phyloP scores from a whole-genome alignment of 1,140 invertebrate genomes.

The Apis cerana region DNA sequence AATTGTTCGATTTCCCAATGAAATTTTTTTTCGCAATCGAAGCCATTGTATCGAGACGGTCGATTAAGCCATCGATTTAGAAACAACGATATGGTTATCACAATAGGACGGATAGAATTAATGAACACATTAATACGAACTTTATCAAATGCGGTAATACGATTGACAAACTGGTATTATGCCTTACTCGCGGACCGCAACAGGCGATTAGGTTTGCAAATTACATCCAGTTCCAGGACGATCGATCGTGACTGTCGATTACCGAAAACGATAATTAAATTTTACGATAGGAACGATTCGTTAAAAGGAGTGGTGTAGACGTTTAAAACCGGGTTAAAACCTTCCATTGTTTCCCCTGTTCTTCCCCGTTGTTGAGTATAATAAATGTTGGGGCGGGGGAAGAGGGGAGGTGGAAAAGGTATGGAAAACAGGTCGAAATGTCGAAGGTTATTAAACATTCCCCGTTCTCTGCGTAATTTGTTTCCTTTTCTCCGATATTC shows the following conservation, averaged over 20 bases:
- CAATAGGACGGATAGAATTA: constrained; percentile 33
- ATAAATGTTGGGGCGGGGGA: neutral
- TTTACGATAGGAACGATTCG: constrained; percentile 58
- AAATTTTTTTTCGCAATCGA: too few species aligned
- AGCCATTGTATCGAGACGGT: neutral
- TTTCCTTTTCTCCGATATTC: too few species aligned
- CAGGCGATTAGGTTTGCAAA: constrained; percentile 66
- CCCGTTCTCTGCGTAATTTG: too few species aligned
- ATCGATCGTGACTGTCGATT: constrained; percentile 61
- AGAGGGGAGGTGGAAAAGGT: too few species aligned
- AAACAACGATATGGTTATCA: constrained; percentile 4
- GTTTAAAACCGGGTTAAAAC: neutral
- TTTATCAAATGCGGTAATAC: constrained; percentile 62
- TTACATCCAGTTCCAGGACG: constrained; percentile 39
- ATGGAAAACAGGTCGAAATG: neutral
- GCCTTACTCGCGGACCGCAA: constrained; percentile 59
- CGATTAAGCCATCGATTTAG: neutral
- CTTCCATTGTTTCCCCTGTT: constrained; percentile 3
- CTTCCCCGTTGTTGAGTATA: neutral
- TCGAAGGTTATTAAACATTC: constrained; percentile 14
- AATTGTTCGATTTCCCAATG: too few species aligned
- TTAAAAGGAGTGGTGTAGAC: neutral
- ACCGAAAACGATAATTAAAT: constrained; percentile 61
- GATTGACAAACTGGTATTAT: constrained; percentile 62
- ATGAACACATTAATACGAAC: constrained; percentile 61